Percentiles rank a stretch among this genome's conserved stretches.
These are phyloP conservation scores for Limnephilus marmoratus DNA, from an alignment of 2,888 invertebrate genomes.

Conservation along the genomic window DNA sequence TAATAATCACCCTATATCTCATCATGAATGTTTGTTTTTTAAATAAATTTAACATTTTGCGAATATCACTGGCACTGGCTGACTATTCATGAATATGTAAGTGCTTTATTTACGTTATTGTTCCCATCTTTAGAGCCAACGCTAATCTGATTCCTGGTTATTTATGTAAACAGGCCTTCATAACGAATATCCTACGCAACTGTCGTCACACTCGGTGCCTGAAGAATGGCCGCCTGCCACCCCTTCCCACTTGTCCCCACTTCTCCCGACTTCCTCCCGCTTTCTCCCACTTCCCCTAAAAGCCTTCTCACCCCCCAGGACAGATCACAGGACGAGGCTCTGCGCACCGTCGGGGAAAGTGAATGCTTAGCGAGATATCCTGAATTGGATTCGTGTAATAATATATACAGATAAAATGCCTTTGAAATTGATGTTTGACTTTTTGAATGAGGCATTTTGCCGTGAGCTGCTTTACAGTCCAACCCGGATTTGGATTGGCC, in stretches of 20 bases:
- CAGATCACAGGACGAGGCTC: not conserved
- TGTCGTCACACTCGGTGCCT: not conserved
- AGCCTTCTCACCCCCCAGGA: not conserved
- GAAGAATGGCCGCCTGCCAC: not conserved
- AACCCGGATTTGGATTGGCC: not conserved
- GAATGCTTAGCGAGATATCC: conserved; percentile 34
- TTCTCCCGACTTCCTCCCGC: not conserved
- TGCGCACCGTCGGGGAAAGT: conserved; percentile 10
- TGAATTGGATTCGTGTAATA: conserved; percentile 18
- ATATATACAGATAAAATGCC: not conserved
- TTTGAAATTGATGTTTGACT: not conserved
- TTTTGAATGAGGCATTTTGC: not conserved
- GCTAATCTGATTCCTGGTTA: conserved; percentile 2
- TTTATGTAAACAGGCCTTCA: not conserved
- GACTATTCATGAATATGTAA: not conserved
- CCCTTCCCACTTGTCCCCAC: not conserved
- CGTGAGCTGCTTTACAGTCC: not conserved
- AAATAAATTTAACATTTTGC: not conserved
- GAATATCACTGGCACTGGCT: not conserved
- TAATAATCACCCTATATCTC: not conserved
- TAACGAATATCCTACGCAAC: not conserved
- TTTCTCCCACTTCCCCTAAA: not conserved
- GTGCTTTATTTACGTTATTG: conserved; percentile 2
- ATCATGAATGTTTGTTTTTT: not conserved
- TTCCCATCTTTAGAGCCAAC: not conserved